Conservation (phyloP, 2,888 invertebrate genomes). For the Rutpela maculata region DNA sequence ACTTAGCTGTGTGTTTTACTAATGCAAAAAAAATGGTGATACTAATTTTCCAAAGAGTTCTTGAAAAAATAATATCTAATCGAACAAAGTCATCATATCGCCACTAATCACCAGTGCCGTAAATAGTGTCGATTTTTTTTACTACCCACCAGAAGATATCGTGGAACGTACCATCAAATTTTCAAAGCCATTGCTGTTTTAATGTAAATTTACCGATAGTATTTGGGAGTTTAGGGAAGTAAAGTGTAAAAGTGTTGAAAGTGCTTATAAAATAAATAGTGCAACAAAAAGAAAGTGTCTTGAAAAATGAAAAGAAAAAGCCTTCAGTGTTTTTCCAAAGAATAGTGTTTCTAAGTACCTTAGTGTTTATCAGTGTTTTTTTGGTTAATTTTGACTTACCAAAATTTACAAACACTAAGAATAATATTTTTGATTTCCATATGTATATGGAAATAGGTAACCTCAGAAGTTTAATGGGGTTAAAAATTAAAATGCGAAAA, state of each 20-base stretch:
- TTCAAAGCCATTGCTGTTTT: conserved; percentile 17
- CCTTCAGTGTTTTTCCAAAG: conserved; percentile 1
- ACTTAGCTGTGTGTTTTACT: conserved; percentile 66
- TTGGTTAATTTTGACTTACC: not conserved
- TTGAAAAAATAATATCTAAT: conserved; percentile 18
- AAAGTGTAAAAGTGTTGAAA: conserved; percentile 12
- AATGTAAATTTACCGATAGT: not conserved
- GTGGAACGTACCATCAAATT: conserved; percentile 45
- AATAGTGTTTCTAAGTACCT: conserved; percentile 11
- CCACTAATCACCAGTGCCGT: conserved; percentile 41
- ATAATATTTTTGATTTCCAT: conserved; percentile 13
- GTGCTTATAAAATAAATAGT: conserved; percentile 15
- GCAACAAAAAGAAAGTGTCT: conserved; percentile 7
- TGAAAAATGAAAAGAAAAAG: not conserved
- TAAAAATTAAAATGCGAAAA: not conserved
- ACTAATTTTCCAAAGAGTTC: conserved; percentile 40
- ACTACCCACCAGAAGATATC: conserved; percentile 20
- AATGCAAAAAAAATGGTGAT: conserved; percentile 27
- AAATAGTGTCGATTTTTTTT: conserved; percentile 35
- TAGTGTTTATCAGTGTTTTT: conserved; percentile 1
- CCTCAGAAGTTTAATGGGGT: not conserved
- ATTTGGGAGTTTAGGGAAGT: not conserved
- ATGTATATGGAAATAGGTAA: not conserved
- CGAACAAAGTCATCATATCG: not conserved
- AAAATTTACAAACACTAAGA: conserved; percentile 4